Evolutionary conservation across 2,888 invertebrate species (phyloP).

Genomic region (Cataglyphis albicans): DNA sequence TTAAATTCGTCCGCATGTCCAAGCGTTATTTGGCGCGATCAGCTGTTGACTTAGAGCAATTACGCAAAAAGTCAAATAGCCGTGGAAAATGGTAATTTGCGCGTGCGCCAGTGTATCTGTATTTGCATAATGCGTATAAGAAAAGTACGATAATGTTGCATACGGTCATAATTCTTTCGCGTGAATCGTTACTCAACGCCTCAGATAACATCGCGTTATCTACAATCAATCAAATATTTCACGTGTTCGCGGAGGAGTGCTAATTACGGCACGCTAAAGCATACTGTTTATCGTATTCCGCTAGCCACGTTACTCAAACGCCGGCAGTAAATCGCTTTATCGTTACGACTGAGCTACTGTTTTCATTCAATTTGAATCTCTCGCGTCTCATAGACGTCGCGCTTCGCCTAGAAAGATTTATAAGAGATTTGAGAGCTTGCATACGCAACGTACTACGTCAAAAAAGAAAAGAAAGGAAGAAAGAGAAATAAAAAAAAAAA

Average conservation of each 20-base stretch:
- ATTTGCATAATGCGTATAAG: conserved; percentile 51
- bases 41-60: conserved; percentile 41
- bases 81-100: conserved; percentile 52
- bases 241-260: conserved; percentile 8
- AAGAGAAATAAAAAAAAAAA: background rate
- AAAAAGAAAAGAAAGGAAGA: background rate
- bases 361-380: conserved; percentile 29
- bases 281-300: conserved; percentile 15
- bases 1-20: conserved; percentile 56
- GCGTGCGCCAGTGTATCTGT: conserved; percentile 24
- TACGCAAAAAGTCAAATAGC: conserved; percentile 48
- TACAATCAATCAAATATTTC: conserved; percentile 44
- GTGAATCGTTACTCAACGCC: conserved; percentile 54
- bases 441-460: background rate
- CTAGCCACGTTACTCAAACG: background rate
- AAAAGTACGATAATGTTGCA: conserved; percentile 46
- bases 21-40: conserved; percentile 27
- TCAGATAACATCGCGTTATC: conserved; percentile 43
- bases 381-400: conserved; percentile 6
- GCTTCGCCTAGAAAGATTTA: conserved; percentile 25
- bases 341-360: background rate
- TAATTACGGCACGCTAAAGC: conserved; percentile 32
- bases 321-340: conserved; percentile 23
- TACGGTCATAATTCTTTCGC: conserved; percentile 43
- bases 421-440: conserved; percentile 28